Evolutionary conservation across 2,113 vertebrate species (phyloP), one percentile per base, ranked within the genome.

Genomic region (Nycticorax nycticorax): DNA sequence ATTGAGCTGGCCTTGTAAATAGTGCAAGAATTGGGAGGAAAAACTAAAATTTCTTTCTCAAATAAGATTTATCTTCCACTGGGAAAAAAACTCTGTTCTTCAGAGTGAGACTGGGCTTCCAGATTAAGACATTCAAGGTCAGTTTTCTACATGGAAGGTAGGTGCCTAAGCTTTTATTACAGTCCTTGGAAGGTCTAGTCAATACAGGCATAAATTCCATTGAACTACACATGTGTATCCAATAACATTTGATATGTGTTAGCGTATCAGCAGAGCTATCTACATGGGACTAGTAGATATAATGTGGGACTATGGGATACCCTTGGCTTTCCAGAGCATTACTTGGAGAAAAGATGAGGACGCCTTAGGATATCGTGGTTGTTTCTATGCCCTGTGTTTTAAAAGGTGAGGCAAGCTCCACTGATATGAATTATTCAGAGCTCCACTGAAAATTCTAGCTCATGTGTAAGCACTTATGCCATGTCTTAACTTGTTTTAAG

Each of bases 391-490:
- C 6, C 10, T n/a, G 5, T 33, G 22, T 62, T 87, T 77, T 53
- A 43, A 62, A 67, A 88, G 5, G 2, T 55, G 50, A 86, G 64
- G 3, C 4, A 71, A 89, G 3, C 0, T 73, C 9, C 13, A 11
- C 23, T 39, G 27, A 66, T 41, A 56, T 10, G 6, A 17, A 52
- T 20, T 47, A 7, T 68, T 91, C 53, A 69, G 21, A 84, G 1
- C 2, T 84, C 33, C 3, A 2, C 27, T 48, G 39, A 86, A 94
- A 86, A 53, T 3, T 56, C 30, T 47, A 32, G 8, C 5, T 74
- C n/a, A 67, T 1, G 3, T 16, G 7, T 19, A 62, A 24, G n/a
- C 30, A 55, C 15, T 73, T 52, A 52, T 1, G 0, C 0, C 1
- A 4, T 56, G 27, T 57, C 7, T 90, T 55, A 27, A 63, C 67